These are phyloP conservation scores for Natrix natrix DNA, from an alignment of 2,797 vertebrate genomes.

Conservation along the genomic window DNA sequence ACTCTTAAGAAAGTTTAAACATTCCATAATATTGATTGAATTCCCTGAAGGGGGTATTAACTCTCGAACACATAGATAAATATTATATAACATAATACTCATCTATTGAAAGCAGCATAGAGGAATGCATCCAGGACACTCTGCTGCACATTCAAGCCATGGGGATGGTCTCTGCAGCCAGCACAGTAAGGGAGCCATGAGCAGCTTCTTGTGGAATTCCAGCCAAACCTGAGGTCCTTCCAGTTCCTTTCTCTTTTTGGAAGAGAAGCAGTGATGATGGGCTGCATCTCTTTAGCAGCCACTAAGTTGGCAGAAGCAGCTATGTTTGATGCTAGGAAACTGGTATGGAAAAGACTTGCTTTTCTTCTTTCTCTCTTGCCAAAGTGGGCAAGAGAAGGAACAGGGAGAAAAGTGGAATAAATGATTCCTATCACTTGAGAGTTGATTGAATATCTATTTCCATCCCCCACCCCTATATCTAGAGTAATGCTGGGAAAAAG, in stretches of 20 bases:
- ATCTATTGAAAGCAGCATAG: not conserved
- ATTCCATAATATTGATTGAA: not conserved
- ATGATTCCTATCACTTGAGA: not conserved
- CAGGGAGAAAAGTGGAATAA: not conserved
- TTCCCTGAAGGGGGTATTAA: not conserved
- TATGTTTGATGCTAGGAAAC: not conserved
- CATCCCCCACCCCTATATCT: not conserved
- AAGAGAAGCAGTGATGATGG: not conserved
- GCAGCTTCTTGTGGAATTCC: not conserved
- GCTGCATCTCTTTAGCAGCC: not conserved
- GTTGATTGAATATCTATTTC: not conserved
- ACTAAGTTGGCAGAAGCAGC: not conserved
- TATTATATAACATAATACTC: not conserved
- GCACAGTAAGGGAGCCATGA: not conserved
- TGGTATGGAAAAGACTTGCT: not conserved
- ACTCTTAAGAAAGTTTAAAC: not conserved
- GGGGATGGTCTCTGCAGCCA: not conserved
- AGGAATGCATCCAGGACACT: not conserved
- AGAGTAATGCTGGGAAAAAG: not conserved
- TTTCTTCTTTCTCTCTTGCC: not conserved
- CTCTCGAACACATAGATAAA: not conserved
- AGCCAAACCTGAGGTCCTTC: not conserved
- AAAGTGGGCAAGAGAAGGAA: not conserved
- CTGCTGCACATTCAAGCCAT: not conserved
- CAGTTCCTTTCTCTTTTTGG: not conserved